These are phyloP conservation scores for Drosophila watanabei DNA, from an alignment of 1,140 invertebrate genomes.

Conservation along the genomic window DNA sequence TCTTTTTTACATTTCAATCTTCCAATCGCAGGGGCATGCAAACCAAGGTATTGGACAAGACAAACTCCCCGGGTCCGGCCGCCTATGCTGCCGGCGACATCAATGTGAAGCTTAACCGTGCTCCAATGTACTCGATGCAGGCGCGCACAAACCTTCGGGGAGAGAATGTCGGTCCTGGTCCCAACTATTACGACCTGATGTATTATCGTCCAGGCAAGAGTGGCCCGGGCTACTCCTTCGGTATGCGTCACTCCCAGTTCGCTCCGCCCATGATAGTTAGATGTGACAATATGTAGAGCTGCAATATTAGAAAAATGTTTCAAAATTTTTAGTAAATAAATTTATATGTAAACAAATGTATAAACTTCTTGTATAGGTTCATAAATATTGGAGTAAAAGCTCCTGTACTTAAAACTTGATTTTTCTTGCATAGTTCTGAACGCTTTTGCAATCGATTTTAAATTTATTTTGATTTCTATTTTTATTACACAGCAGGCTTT, in stretches of 20 bases:
- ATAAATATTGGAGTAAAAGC: background rate
- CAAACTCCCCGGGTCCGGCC: slow-evolving; percentile 87
- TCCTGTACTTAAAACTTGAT: background rate
- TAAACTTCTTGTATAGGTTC: background rate
- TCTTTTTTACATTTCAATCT: slow-evolving; percentile 30
- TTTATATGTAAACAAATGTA: background rate
- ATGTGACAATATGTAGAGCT: slow-evolving; percentile 81
- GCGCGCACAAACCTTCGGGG: slow-evolving; percentile 12
- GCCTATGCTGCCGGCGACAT: slow-evolving; percentile 85
- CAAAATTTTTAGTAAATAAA: slow-evolving; percentile 47
- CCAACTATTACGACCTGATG: slow-evolving; percentile 84
- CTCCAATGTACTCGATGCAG: slow-evolving; percentile 85
- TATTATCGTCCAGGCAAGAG: slow-evolving; percentile 75
- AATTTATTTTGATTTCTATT: background rate
- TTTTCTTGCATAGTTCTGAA: background rate
- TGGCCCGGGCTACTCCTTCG: slow-evolving; percentile 72
- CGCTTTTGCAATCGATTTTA: background rate
- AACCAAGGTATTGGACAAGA: slow-evolving; percentile 54
- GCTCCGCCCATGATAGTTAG: slow-evolving; percentile 83
- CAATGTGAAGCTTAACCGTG: slow-evolving; percentile 75
- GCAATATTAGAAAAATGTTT: slow-evolving; percentile 69
- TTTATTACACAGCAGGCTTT: background rate
- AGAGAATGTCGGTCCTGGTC: slow-evolving; percentile 82
- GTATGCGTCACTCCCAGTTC: slow-evolving; percentile 63
- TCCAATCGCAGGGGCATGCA: slow-evolving; percentile 84